phyloP scores from a whole-genome alignment of 2,113 vertebrate species.

The Egretta garzetta region DNA sequence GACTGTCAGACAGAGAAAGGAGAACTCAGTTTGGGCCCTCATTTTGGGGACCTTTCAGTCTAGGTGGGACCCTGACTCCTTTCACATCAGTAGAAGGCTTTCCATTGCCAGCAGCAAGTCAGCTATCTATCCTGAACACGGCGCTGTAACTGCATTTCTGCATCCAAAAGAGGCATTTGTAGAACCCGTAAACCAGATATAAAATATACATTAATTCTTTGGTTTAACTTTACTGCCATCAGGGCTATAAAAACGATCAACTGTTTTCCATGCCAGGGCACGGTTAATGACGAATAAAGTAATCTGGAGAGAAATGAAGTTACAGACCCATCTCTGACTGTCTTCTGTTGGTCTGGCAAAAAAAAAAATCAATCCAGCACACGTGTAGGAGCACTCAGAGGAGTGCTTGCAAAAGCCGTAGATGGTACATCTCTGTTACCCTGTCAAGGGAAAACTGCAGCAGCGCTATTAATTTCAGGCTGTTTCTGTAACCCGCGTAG shows the following conservation, averaged over 20 bases:
- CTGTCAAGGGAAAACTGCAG: constrained; percentile 43
- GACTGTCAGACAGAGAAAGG: neutral
- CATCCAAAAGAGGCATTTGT: neutral
- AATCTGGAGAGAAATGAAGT: constrained; percentile 23
- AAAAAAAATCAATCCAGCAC: neutral
- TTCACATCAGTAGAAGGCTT: neutral
- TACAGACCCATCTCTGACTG: neutral
- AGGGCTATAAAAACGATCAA: neutral
- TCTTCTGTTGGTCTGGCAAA: neutral
- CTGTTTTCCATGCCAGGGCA: neutral
- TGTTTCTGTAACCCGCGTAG: neutral
- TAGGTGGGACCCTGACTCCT: neutral
- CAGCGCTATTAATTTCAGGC: neutral
- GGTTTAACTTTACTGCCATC: constrained; percentile 13
- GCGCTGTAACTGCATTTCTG: neutral
- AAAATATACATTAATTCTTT: neutral
- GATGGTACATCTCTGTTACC: constrained; percentile 20
- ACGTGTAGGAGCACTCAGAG: neutral
- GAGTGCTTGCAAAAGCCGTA: constrained; percentile 5
- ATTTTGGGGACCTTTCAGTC: neutral
- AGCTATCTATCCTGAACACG: fast-evolving
- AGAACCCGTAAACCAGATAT: constrained; percentile 10
- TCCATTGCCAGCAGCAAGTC: neutral
- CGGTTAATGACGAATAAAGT: neutral
- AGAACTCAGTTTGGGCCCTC: neutral